Evolutionary conservation across 2,888 invertebrate species (phyloP).

Genomic region (Herminia tarsipennalis): DNA sequence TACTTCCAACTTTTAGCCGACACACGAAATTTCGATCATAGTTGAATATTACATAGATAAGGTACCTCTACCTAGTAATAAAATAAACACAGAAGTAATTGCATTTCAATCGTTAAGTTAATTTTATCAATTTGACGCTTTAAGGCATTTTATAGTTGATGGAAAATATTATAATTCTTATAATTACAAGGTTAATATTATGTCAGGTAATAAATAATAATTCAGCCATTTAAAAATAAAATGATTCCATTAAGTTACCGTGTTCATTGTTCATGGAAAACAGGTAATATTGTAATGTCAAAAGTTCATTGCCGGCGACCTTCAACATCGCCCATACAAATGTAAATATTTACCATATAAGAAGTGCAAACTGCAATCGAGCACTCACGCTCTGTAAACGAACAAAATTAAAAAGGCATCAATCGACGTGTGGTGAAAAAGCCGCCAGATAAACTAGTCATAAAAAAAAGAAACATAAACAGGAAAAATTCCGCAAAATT

Average conservation of each 20-base stretch:
- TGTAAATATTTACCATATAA: slow-evolving; percentile 35
- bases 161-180: too few species aligned
- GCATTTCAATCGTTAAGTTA: background rate
- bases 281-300: slow-evolving; percentile 34
- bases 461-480: slow-evolving; percentile 46
- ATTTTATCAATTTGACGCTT: background rate
- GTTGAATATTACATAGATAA: background rate
- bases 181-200: background rate
- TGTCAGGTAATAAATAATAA: slow-evolving; percentile 8
- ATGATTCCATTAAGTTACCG: too few species aligned
- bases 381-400: slow-evolving; percentile 30
- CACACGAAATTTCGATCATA: slow-evolving; percentile 13
- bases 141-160: background rate
- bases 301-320: slow-evolving; percentile 36
- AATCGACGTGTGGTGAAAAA: slow-evolving; percentile 45
- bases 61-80: background rate
- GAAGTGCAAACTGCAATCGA: slow-evolving; percentile 39
- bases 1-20: slow-evolving; percentile 18
- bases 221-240: slow-evolving; percentile 17
- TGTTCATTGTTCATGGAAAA: slow-evolving; percentile 26
- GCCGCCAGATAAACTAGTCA: slow-evolving; percentile 52
- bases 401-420: slow-evolving; percentile 43
- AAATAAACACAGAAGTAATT: background rate
- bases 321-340: background rate
- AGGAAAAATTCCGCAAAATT: slow-evolving; percentile 55